phyloP scores from a whole-genome alignment of 1,140 invertebrate species.

The Drosophila ohnishii region DNA sequence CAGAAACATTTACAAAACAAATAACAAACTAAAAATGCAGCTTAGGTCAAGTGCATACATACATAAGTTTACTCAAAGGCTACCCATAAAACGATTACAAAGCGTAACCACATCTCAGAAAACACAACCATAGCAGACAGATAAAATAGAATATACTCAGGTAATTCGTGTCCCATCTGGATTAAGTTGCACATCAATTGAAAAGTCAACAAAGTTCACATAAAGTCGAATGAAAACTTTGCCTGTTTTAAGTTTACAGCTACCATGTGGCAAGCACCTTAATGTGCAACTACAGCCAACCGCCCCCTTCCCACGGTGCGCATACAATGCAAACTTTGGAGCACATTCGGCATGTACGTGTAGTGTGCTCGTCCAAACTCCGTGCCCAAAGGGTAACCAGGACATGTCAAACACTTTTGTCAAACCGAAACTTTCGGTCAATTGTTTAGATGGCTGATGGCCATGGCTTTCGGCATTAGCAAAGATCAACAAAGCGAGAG shows the following conservation, averaged over 20 bases:
- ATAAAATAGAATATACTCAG: slow-evolving; percentile 10
- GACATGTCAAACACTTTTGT: slow-evolving; percentile 46
- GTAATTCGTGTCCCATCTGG: slow-evolving; percentile 14
- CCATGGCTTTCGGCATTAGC: slow-evolving; percentile 35
- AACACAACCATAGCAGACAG: slow-evolving; percentile 1
- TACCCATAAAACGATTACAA: neutral
- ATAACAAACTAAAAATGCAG: neutral
- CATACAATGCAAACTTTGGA: slow-evolving; percentile 30
- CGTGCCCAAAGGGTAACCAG: slow-evolving; percentile 28
- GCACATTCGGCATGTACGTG: slow-evolving; percentile 21
- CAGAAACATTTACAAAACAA: neutral
- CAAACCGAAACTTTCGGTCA: slow-evolving; percentile 36
- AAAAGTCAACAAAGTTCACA: slow-evolving; percentile 41
- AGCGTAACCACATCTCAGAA: neutral
- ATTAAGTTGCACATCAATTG: slow-evolving; percentile 43
- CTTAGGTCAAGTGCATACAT: neutral
- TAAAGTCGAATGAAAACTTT: slow-evolving; percentile 16
- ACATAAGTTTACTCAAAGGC: too few species aligned
- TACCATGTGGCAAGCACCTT: slow-evolving; percentile 12
- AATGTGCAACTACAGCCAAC: neutral
- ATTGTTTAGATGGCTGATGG: slow-evolving; percentile 38
- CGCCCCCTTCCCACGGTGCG: neutral
- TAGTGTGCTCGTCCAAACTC: neutral
- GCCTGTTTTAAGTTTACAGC: slow-evolving; percentile 21
- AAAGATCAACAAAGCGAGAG: slow-evolving; percentile 26